A percentile compares a stretch with the other conserved stretches of the same genome.
Evolutionary conservation across 2,888 invertebrate species (phyloP).

Genomic region (Anodontia alba): DNA sequence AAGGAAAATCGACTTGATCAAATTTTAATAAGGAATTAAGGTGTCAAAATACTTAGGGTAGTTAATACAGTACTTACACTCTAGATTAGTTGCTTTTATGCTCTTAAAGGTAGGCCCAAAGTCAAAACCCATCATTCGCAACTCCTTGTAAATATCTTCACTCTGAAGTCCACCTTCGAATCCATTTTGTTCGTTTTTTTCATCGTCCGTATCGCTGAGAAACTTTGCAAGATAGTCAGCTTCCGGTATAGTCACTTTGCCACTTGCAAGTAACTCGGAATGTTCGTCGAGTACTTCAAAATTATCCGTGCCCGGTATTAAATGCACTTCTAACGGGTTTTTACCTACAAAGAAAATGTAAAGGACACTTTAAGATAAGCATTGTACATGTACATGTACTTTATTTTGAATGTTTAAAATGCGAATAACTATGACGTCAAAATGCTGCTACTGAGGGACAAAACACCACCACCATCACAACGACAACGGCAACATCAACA

Average conservation of each 20-base stretch:
- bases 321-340: background rate
- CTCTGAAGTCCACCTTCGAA: slow-evolving; percentile 53
- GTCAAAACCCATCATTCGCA: slow-evolving; percentile 84
- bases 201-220: background rate
- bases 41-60: too few species aligned
- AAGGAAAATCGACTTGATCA: too few species aligned
- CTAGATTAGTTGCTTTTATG: slow-evolving; percentile 90
- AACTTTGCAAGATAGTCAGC: slow-evolving; percentile 29
- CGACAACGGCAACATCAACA: too few species aligned
- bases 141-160: slow-evolving; percentile 83
- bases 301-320: slow-evolving; percentile 26
- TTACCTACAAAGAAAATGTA: background rate
- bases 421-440: too few species aligned
- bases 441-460: too few species aligned
- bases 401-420: too few species aligned
- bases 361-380: too few species aligned
- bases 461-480: too few species aligned
- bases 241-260: slow-evolving; percentile 88
- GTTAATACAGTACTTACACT: too few species aligned
- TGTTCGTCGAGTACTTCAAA: slow-evolving; percentile 97
- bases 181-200: slow-evolving; percentile 23
- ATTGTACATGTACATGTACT: too few species aligned
- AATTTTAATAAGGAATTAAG: too few species aligned
- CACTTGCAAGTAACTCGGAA: slow-evolving; percentile 92
- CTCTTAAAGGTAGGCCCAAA: slow-evolving; percentile 86